These are phyloP conservation scores for Neoseiulus cucumeris DNA, from an alignment of 1,140 invertebrate species.

Conservation along the genomic window DNA sequence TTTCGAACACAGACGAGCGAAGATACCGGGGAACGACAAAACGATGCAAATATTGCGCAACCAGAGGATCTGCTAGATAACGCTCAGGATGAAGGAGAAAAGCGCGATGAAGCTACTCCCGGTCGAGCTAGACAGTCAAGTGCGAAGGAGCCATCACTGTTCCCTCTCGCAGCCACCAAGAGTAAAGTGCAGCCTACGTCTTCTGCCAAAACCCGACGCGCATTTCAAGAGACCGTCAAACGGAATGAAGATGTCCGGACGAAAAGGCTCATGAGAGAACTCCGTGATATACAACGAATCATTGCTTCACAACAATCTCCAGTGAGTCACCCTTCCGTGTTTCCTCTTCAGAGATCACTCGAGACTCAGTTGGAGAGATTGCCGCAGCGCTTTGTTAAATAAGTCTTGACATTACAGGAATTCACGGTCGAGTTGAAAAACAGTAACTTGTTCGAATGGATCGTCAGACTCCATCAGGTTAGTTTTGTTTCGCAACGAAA, in stretches of 20 bases:
- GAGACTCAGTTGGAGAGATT: too few relatives aligned
- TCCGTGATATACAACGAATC: conserved; percentile 44
- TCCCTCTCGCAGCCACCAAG: not conserved
- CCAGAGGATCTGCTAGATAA: not conserved
- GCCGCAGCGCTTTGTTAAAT: too few relatives aligned
- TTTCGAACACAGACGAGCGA: not conserved
- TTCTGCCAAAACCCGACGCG: not conserved
- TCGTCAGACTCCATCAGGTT: conserved; percentile 60
- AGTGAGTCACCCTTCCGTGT: conserved; percentile 24
- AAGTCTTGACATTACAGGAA: conserved; percentile 40
- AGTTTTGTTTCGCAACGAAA: too few relatives aligned
- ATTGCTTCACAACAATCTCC: conserved; percentile 31
- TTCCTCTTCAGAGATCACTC: too few relatives aligned
- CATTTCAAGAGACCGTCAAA: not conserved
- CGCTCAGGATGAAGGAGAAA: not conserved
- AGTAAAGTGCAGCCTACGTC: conserved; percentile 6
- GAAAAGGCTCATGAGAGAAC: conserved; percentile 74
- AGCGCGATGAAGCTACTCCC: not conserved
- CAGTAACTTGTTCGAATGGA: conserved; percentile 85
- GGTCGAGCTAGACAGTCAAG: not conserved
- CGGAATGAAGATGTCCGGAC: conserved; percentile 38
- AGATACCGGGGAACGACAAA: not conserved
- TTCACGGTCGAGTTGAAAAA: conserved; percentile 78
- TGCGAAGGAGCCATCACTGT: not conserved
- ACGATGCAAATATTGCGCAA: not conserved